phyloP scores from a whole-genome alignment of 2,888 invertebrate species.

The Melinaea marsaeus region DNA sequence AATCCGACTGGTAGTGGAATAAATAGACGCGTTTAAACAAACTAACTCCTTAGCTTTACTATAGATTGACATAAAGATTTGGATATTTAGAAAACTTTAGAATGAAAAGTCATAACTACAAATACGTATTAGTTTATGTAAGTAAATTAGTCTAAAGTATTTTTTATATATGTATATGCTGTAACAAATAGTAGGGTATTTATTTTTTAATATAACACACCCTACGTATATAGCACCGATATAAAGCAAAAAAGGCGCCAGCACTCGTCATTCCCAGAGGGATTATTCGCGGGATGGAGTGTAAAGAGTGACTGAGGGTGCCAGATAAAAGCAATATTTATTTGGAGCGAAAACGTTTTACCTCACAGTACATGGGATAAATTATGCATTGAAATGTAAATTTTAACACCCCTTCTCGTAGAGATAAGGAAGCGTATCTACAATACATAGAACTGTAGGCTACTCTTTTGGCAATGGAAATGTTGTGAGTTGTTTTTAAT shows the following conservation, averaged over 20 bases:
- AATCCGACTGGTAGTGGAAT: too few species aligned
- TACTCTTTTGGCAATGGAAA: background rate
- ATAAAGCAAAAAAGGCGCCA: conserved; percentile 42
- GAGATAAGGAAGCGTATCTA: conserved; percentile 3
- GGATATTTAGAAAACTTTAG: too few species aligned
- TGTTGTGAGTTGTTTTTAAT: background rate
- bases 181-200: background rate
- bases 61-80: too few species aligned
- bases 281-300: conserved; percentile 66
- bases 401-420: conserved; percentile 39
- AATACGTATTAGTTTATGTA: too few species aligned
- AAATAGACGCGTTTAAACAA: too few species aligned
- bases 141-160: too few species aligned
- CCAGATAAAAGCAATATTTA: conserved; percentile 66
- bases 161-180: too few species aligned
- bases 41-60: too few species aligned
- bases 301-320: conserved; percentile 63
- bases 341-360: conserved; percentile 42
- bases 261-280: conserved; percentile 52
- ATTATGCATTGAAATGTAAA: conserved; percentile 76
- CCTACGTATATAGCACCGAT: conserved; percentile 32
- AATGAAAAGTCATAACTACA: too few species aligned
- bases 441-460: background rate
- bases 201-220: background rate
- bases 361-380: conserved; percentile 57